Conservation (phyloP, 2,113 vertebrate genomes). For the Cephalopterus ornatus region DNA sequence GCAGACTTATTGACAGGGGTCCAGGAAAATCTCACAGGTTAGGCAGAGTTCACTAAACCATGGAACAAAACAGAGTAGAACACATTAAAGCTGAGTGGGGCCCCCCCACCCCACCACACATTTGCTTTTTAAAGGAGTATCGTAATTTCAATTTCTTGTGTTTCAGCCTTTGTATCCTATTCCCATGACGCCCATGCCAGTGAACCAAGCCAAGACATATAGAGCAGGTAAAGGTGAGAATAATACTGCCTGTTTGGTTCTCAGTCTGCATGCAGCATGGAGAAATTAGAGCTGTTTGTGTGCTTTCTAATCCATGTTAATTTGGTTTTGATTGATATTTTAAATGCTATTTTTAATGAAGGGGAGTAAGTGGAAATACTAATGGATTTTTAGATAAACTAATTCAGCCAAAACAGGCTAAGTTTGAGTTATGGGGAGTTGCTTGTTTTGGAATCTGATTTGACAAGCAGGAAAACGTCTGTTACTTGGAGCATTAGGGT, state of each 20-base stretch:
- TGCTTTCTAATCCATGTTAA: not conserved
- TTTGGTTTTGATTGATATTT: not conserved
- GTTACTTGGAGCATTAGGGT: not conserved
- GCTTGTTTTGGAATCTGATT: not conserved
- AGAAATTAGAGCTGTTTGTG: not conserved
- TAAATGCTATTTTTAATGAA: not conserved
- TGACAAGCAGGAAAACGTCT: not conserved
- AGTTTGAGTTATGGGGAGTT: not conserved
- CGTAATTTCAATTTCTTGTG: conserved; percentile 27
- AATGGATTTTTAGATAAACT: not conserved
- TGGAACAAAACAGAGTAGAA: not conserved
- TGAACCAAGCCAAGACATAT: conserved; percentile 98
- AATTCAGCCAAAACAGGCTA: not conserved
- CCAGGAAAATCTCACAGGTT: not conserved
- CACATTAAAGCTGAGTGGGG: not conserved
- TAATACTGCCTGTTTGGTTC: conserved; percentile 77
- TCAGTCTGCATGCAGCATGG: conserved; percentile 73
- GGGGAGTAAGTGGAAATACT: not conserved
- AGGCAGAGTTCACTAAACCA: conserved; percentile 4
- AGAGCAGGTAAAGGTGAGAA: conserved; percentile 99
- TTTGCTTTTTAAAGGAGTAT: not conserved
- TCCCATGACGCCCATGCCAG: conserved; percentile 95
- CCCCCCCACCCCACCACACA: not conserved
- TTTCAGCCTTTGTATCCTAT: conserved; percentile 94
- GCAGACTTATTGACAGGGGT: not conserved